These are phyloP conservation scores for Eurypyga helias DNA, from an alignment of 2,113 vertebrate genomes.

Conservation along the genomic window DNA sequence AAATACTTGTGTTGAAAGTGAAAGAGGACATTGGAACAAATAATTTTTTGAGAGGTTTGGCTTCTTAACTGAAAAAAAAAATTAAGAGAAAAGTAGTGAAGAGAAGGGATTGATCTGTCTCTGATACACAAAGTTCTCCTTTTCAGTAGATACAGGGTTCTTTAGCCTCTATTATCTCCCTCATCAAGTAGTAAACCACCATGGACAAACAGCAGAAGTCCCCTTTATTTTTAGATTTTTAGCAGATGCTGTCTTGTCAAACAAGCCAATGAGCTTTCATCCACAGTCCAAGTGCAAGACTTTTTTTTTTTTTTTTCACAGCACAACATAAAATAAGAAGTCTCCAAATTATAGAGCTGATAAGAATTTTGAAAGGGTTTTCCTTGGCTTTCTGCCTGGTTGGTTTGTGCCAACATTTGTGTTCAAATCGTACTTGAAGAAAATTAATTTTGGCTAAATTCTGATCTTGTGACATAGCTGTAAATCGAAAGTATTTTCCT, in stretches of 20 bases:
- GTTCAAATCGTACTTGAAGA: background rate
- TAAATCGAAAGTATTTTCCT: background rate
- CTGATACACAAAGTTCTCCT: background rate
- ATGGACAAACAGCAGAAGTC: background rate
- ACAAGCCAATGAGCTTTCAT: background rate
- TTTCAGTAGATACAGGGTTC: background rate
- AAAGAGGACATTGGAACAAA: background rate
- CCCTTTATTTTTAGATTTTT: conserved; percentile 19
- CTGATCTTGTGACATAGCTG: background rate
- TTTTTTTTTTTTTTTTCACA: background rate
- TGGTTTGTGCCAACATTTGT: background rate
- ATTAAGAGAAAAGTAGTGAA: background rate
- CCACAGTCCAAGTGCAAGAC: background rate
- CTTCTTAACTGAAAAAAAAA: background rate
- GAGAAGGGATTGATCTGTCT: background rate
- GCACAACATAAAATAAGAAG: background rate
- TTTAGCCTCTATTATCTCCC: background rate
- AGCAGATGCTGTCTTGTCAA: background rate
- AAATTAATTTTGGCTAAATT: background rate
- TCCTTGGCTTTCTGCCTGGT: background rate
- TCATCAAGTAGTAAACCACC: background rate
- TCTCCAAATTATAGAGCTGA: background rate
- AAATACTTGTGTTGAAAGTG: background rate
- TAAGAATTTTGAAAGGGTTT: background rate
- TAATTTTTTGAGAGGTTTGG: background rate